phyloP scores from a whole-genome alignment of 2,797 vertebrate genomes.

The Takifugu rubripes region DNA sequence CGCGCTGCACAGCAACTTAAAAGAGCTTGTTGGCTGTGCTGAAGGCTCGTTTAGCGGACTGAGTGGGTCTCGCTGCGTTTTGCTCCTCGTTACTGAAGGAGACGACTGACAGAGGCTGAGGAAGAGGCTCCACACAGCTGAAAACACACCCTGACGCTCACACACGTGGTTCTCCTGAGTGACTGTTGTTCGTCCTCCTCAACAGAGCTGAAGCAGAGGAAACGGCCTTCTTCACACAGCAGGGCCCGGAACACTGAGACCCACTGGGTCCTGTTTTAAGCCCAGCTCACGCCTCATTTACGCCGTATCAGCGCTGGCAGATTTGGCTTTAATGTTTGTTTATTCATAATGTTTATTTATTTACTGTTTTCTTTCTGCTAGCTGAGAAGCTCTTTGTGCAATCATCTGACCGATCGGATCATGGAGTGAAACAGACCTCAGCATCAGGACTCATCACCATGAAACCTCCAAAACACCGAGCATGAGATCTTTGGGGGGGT shows the following conservation, averaged over 20 bases:
- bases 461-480: constrained; percentile 24
- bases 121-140: constrained; percentile 12
- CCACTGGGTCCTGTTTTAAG: constrained; percentile 22
- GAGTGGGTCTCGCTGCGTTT: constrained; percentile 33
- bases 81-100: constrained; percentile 53
- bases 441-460: constrained; percentile 46
- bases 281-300: constrained; percentile 46
- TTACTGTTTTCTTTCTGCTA: constrained; percentile 67
- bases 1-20: constrained; percentile 19
- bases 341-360: constrained; percentile 56
- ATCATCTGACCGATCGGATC: constrained; percentile 64
- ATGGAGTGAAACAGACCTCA: constrained; percentile 35
- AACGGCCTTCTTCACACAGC: constrained; percentile 22
- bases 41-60: constrained; percentile 49
- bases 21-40: constrained; percentile 42
- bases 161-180: constrained; percentile 3
- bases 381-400: constrained; percentile 45
- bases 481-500: constrained; percentile 24
- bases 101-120: constrained; percentile 31
- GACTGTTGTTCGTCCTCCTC: constrained; percentile 10
- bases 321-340: constrained; percentile 22
- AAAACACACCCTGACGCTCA: neutral
- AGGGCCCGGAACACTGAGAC: constrained; percentile 6
- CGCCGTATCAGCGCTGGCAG: constrained; percentile 22
- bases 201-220: constrained; percentile 16